A percentile compares a stretch with the other conserved stretches of the same genome.
Conservation (phyloP, 2,797 vertebrate species). For the Zenarchopterus dispar region DNA sequence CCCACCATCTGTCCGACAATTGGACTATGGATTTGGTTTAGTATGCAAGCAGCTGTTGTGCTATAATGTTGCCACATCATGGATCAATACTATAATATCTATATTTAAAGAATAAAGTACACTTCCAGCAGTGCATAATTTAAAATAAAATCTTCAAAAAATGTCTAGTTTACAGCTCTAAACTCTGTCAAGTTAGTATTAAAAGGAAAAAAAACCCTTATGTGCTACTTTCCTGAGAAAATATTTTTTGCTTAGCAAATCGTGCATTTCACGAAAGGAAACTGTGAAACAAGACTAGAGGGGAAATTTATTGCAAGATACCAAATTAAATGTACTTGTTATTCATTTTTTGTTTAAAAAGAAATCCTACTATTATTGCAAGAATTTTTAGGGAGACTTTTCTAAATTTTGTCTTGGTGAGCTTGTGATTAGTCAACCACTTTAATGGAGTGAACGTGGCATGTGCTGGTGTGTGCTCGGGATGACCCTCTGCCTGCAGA, state of each 20-base stretch:
- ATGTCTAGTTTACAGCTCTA: conserved; percentile 19
- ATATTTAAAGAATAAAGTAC: conserved; percentile 34
- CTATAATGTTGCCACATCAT: conserved; percentile 10
- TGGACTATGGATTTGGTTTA: conserved; percentile 41
- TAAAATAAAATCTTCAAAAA: conserved; percentile 31
- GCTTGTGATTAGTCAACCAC: conserved; percentile 86
- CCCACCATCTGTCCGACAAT: conserved; percentile 12
- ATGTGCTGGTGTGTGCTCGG: conserved; percentile 69
- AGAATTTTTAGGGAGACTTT: too few species aligned
- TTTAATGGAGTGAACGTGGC: conserved; percentile 88
- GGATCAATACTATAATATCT: conserved; percentile 23
- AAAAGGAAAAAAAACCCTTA: conserved; percentile 18
- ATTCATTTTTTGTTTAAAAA: conserved; percentile 29
- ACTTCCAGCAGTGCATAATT: conserved; percentile 53
- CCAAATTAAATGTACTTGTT: conserved; percentile 23
- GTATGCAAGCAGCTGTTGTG: conserved; percentile 15
- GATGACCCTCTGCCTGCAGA: conserved; percentile 69
- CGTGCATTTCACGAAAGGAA: conserved; percentile 3
- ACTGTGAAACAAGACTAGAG: neutral
- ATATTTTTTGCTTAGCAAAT: neutral
- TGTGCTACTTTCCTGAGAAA: conserved; percentile 19
- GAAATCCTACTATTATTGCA: neutral
- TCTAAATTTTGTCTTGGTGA: neutral
- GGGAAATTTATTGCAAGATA: neutral
- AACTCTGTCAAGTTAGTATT: conserved; percentile 10